A percentile compares a stretch with the other conserved stretches of the same genome.
Conservation (phyloP, 2,888 invertebrate species). For the Opisthograptis luteolata region DNA sequence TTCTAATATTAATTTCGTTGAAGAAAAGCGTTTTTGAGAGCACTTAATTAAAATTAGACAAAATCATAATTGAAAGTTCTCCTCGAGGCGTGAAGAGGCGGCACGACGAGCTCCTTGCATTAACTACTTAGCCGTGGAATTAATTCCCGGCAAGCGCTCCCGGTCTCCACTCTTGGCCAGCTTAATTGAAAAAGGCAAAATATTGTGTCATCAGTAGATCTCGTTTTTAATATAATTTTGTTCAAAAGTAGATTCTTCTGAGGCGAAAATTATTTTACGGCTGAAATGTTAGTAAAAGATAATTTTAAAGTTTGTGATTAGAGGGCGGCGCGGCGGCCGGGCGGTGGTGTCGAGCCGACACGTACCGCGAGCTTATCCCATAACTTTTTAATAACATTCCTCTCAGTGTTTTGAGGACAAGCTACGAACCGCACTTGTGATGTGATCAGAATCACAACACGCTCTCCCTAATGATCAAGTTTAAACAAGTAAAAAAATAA, state of each 20-base stretch:
- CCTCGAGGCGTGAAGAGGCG: conserved; percentile 82
- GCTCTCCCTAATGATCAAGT: conserved; percentile 63
- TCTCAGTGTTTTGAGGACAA: conserved; percentile 69
- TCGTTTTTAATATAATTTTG: conserved; percentile 32
- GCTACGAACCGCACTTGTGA: conserved; percentile 68
- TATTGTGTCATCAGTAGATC: conserved; percentile 56
- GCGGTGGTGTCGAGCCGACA: conserved; percentile 49
- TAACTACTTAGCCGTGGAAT: conserved; percentile 81
- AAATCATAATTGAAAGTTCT: conserved; percentile 85
- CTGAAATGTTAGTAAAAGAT: conserved; percentile 56
- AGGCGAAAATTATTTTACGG: conserved; percentile 31
- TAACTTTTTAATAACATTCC: conserved; percentile 83
- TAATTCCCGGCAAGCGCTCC: conserved; percentile 63
- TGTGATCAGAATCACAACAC: conserved; percentile 69
- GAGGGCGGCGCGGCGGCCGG: conserved; percentile 48
- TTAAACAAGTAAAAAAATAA: conserved; percentile 62
- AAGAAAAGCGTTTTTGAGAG: conserved; percentile 83
- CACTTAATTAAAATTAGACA: conserved; percentile 85
- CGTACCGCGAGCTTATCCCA: conserved; percentile 72
- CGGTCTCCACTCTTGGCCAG: conserved; percentile 57
- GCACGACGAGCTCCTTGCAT: conserved; percentile 73
- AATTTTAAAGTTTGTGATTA: conserved; percentile 80
- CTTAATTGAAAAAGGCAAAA: conserved; percentile 73
- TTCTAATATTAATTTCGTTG: conserved; percentile 84
- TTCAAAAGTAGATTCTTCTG: conserved; percentile 29